Evolutionary conservation across 1,140 invertebrate genomes (phyloP).

Genomic region (Lutraria rhynchaena): DNA sequence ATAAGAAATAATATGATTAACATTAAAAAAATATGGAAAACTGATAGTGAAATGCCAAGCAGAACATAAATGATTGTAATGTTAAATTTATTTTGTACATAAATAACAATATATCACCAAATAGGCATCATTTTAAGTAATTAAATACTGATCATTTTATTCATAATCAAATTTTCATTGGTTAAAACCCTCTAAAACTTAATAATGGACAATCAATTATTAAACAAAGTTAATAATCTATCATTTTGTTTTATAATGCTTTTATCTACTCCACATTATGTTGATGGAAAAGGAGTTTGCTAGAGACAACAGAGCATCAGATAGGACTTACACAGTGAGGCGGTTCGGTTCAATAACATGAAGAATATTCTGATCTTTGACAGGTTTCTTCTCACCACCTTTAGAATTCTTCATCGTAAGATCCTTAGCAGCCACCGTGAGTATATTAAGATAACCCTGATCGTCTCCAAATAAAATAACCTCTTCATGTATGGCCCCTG

Average conservation of each 20-base stretch:
- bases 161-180: too few relatives aligned
- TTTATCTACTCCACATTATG: background rate
- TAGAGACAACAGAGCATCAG: background rate
- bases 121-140: too few relatives aligned
- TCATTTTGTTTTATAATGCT: background rate
- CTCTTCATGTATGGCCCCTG: slow-evolving; percentile 71
- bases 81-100: too few relatives aligned
- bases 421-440: slow-evolving; percentile 78
- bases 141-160: too few relatives aligned
- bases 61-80: too few relatives aligned
- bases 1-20: too few relatives aligned
- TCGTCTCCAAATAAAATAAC: slow-evolving; percentile 80
- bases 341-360: slow-evolving; percentile 73
- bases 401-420: slow-evolving; percentile 79
- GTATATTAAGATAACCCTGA: slow-evolving; percentile 79
- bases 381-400: slow-evolving; percentile 67
- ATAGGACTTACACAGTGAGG: slow-evolving; percentile 71
- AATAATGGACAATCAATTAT: background rate
- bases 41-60: too few relatives aligned
- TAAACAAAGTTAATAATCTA: background rate
- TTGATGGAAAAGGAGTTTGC: background rate
- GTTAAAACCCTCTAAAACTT: background rate
- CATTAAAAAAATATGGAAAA: too few relatives aligned
- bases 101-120: too few relatives aligned
- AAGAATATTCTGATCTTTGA: slow-evolving; percentile 64